These are phyloP conservation scores for Acanthopleura granulata DNA, from an alignment of 2,888 invertebrate genomes.

Conservation along the genomic window DNA sequence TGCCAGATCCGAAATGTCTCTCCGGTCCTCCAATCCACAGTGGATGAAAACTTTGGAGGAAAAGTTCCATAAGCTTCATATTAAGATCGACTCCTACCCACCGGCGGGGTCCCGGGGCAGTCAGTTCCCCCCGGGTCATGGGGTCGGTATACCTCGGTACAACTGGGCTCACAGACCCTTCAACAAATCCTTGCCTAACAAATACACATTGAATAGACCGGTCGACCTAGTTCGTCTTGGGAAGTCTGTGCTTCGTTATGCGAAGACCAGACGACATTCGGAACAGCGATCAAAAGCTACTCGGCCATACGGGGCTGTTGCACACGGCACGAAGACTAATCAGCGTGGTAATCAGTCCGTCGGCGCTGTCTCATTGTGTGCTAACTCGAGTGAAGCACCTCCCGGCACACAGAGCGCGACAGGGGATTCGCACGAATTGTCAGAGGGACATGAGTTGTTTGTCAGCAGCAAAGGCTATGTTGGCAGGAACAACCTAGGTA, in stretches of 20 bases:
- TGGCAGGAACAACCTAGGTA: background rate
- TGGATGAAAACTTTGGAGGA: slow-evolving; percentile 59
- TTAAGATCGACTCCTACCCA: slow-evolving; percentile 39
- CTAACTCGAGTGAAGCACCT: background rate
- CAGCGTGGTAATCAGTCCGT: background rate
- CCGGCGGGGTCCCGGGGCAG: background rate
- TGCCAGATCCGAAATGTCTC: background rate
- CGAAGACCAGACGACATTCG: background rate
- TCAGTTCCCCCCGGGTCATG: background rate
- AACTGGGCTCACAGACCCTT: slow-evolving; percentile 5
- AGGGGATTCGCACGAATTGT: background rate
- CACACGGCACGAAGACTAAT: too few species aligned
- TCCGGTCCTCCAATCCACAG: slow-evolving; percentile 31
- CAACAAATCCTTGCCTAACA: background rate
- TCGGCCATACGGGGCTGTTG: background rate
- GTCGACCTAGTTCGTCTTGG: background rate
- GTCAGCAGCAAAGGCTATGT: background rate
- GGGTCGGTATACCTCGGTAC: background rate
- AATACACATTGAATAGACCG: background rate
- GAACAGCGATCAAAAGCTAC: background rate
- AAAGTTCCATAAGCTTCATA: slow-evolving; percentile 55
- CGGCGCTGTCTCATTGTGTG: too few species aligned
- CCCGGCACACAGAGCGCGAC: background rate
- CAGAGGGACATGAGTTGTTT: background rate
- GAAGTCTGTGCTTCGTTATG: background rate